These are phyloP conservation scores for Zoanthus sociatus DNA, from an alignment of 92 coral and sea anemone species.

Conservation along the genomic window DNA sequence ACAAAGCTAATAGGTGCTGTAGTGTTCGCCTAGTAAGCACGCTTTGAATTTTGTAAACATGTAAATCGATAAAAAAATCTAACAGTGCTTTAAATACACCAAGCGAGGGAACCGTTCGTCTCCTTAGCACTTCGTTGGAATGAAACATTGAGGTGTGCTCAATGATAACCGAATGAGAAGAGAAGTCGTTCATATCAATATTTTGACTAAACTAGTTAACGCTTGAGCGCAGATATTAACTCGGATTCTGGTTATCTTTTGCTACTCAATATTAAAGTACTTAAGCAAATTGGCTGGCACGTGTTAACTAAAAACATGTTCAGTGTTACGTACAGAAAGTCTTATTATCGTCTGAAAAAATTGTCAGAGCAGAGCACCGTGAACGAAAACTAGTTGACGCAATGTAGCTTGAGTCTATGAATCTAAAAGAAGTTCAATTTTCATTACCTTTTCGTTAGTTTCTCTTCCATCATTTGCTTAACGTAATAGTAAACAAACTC, in stretches of 20 bases:
- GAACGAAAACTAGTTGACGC: not conserved
- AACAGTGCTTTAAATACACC: not conserved
- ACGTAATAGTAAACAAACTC: not conserved
- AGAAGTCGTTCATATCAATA: not conserved
- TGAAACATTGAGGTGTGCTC: conserved; percentile 11
- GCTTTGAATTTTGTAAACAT: conserved; percentile 25
- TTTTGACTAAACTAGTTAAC: conserved; percentile 6
- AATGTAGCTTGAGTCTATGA: too few species aligned
- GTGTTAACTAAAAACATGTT: conserved; percentile 21
- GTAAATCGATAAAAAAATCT: not conserved
- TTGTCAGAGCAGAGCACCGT: not conserved
- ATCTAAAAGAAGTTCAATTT: too few species aligned
- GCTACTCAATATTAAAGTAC: conserved; percentile 19
- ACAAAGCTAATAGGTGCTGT: conserved; percentile 11
- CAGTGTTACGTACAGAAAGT: conserved; percentile 1
- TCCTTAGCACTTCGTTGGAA: not conserved
- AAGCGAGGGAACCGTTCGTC: not conserved
- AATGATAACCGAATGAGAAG: not conserved
- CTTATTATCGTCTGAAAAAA: not conserved
- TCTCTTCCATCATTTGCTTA: not conserved
- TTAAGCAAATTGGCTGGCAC: conserved; percentile 32
- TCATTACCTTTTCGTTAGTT: not conserved
- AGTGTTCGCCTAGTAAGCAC: not conserved
- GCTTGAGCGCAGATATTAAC: not conserved
- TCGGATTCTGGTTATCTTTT: conserved; percentile 9